Evolutionary conservation across 2,113 vertebrate genomes (phyloP).

Genomic region (Edolisoma coerulescens): DNA sequence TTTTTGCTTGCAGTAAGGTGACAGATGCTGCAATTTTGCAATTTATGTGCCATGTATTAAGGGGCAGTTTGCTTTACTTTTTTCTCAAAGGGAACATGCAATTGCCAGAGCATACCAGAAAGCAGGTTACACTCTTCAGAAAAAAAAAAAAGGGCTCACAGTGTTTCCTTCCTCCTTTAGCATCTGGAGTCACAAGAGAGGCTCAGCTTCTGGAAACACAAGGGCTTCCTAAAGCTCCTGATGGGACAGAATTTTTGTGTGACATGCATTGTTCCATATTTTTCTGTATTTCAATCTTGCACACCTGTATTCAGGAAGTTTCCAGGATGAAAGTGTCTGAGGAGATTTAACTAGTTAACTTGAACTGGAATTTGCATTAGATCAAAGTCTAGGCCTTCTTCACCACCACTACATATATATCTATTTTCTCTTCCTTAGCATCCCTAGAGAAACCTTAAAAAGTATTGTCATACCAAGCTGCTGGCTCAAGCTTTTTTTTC

Average conservation of each 20-base stretch:
- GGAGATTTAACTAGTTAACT: neutral
- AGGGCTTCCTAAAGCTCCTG: neutral
- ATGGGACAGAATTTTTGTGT: neutral
- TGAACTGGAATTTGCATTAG: neutral
- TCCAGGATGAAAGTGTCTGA: neutral
- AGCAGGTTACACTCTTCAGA: neutral
- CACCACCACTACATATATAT: neutral
- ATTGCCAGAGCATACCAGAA: neutral
- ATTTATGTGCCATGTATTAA: neutral
- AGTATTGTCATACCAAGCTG: conserved; percentile 37
- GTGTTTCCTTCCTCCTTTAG: neutral
- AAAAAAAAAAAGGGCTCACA: neutral
- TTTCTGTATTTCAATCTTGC: neutral
- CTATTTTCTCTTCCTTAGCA: neutral
- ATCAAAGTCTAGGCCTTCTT: conserved; percentile 2
- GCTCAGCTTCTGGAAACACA: neutral
- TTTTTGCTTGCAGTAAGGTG: neutral
- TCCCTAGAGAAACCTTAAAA: conserved; percentile 37
- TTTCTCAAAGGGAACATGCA: neutral
- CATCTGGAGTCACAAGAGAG: neutral
- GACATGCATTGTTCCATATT: neutral
- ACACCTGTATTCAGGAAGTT: neutral
- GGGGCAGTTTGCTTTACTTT: neutral
- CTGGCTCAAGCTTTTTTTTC: conserved; percentile 43
- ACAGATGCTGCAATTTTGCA: neutral